These are phyloP conservation scores for Mylabris phalerata DNA, from an alignment of 1,140 invertebrate species.

Conservation along the genomic window DNA sequence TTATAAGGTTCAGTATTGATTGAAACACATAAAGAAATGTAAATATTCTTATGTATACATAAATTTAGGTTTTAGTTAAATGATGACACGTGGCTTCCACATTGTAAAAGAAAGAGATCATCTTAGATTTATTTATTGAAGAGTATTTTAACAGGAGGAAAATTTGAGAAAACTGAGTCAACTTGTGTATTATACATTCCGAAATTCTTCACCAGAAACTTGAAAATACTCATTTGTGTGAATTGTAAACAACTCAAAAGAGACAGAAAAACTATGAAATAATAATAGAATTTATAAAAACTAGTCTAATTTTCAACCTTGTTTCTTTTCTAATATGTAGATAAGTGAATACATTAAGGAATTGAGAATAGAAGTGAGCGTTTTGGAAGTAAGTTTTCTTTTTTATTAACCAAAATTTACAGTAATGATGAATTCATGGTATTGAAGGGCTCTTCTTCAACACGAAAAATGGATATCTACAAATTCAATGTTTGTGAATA, in stretches of 20 bases:
- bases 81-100: conserved; percentile 22
- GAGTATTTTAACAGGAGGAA: too few species aligned
- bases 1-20: conserved; percentile 20
- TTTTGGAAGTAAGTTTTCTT: neutral
- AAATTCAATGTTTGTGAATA: conserved; percentile 15
- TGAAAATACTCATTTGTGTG: conserved; percentile 24
- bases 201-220: conserved; percentile 17
- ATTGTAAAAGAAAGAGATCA: conserved; percentile 15
- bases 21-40: conserved; percentile 9
- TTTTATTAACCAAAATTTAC: conserved; percentile 31
- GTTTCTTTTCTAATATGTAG: neutral
- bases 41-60: conserved; percentile 12
- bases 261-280: conserved; percentile 8
- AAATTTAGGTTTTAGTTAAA: conserved; percentile 15
- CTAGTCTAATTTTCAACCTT: neutral
- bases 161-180: too few species aligned
- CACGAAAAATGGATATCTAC: conserved; percentile 23
- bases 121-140: conserved; percentile 19
- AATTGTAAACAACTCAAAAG: conserved; percentile 24
- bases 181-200: conserved; percentile 19
- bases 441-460: conserved; percentile 14
- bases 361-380: neutral
- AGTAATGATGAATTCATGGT: conserved; percentile 21
- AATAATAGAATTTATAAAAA: conserved; percentile 13
- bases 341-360: neutral